Evolutionary conservation across 2,888 invertebrate genomes (phyloP), one percentile per base, ranked within the genome.

Genomic region (Cactoblastis cactorum): DNA sequence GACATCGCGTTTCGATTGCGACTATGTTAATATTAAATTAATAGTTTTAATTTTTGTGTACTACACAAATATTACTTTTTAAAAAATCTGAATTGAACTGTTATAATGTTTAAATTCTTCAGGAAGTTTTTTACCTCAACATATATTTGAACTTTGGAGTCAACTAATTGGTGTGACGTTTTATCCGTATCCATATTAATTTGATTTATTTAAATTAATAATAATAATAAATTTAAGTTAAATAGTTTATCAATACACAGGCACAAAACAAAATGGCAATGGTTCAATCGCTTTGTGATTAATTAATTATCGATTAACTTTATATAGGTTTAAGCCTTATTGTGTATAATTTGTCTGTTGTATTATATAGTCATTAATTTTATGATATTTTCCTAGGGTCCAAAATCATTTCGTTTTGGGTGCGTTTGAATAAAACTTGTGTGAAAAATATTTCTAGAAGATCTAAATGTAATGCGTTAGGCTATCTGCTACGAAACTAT

Each of bases 241-340:
- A n/a, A n/a, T n/a, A n/a, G n/a, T n/a, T n/a, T n/a, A n/a, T n/a
- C 55, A 54, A 57, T 51, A 55, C 53, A 53, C 61, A 65, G 59
- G 62, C 61, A 61, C 61, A 63, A 47, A n/a, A 49, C 57, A 57
- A 62, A 62, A 59, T 58, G 61, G 62, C 63, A 69, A 64, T 69
- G 71, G 73, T 71, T 71, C 72, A 70, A 68, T 71, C 68, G 74
- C 77, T 77, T 73, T 74, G 72, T 74, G 72, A 74, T 74, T 71
- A 69, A 65, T 65, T 67, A 61, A 63, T 67, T 9, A 28, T 9
- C 9, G 22, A 61, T 54, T 64, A 69, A 59, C 61, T 63, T 60
- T 55, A 62, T 59, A 62, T 70, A 72, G 65, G 58, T 59, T 54
- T 71, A 71, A 71, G 69, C 62, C 18, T 47, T 15, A 68, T 63